phyloP scores from a whole-genome alignment of 2,113 vertebrate genomes.

The Pseudonaja textilis region DNA sequence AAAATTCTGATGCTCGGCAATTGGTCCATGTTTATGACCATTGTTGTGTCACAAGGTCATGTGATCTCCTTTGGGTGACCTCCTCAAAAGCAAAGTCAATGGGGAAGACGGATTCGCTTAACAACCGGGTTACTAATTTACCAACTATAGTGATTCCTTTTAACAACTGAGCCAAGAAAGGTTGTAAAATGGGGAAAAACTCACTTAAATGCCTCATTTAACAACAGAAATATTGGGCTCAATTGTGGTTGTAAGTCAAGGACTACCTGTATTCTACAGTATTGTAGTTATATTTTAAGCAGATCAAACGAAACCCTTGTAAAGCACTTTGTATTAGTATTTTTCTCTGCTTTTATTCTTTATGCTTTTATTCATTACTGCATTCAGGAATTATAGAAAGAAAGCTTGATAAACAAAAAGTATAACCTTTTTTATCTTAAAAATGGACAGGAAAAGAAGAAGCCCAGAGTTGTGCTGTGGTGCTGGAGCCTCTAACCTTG shows the following conservation, averaged over 20 bases:
- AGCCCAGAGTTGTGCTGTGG: constrained; percentile 71
- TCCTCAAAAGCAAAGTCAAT: background rate
- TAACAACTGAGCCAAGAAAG: background rate
- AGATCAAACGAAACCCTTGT: background rate
- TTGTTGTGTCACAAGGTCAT: background rate
- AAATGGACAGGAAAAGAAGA: constrained; percentile 50
- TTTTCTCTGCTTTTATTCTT: background rate
- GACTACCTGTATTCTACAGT: background rate
- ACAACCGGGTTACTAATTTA: background rate
- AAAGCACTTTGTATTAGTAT: background rate
- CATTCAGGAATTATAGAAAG: background rate
- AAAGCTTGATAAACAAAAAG: background rate
- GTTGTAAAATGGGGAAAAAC: background rate
- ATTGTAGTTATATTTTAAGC: background rate
- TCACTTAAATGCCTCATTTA: no score
- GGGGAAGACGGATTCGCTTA: background rate
- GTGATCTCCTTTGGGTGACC: background rate
- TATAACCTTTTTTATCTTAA: background rate
- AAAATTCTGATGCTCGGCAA: background rate
- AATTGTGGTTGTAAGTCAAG: background rate
- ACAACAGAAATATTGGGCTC: background rate
- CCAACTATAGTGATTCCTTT: background rate
- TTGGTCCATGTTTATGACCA: background rate
- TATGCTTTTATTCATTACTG: background rate
- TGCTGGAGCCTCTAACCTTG: constrained; percentile 77